A percentile compares a stretch with the other conserved stretches of the same genome.
Evolutionary conservation across 2,888 invertebrate species (phyloP).

Genomic region (Caenorhabditis doughertyi): DNA sequence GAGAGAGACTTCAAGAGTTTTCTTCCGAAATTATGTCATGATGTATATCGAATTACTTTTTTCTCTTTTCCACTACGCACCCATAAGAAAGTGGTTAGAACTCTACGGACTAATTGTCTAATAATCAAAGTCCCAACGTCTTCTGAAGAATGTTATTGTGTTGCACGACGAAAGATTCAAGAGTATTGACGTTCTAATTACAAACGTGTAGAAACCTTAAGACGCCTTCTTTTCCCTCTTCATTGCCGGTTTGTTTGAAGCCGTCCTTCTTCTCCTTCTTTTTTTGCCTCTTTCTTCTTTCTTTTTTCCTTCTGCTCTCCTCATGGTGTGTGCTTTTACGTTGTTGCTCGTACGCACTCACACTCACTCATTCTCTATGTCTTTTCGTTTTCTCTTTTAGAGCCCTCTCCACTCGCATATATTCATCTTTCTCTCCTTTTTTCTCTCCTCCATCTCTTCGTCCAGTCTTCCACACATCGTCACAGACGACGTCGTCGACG

Average conservation of each 20-base stretch:
- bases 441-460: conserved; percentile 13
- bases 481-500: conserved; percentile 34
- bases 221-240: conserved; percentile 30
- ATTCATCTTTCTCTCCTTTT: conserved; percentile 23
- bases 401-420: conserved; percentile 30
- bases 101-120: background rate
- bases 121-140: background rate
- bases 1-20: conserved; percentile 25
- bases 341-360: conserved; percentile 43
- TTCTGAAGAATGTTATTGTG: conserved; percentile 5
- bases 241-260: conserved; percentile 37
- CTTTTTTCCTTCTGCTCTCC: background rate
- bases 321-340: conserved; percentile 34
- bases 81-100: background rate
- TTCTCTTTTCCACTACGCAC: background rate
- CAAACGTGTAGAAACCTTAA: conserved; percentile 44
- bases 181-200: conserved; percentile 42
- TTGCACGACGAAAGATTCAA: conserved; percentile 16
- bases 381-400: conserved; percentile 28
- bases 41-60: conserved; percentile 40
- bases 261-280: conserved; percentile 9
- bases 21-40: conserved; percentile 30
- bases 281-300: background rate
- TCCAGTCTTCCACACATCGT: conserved; percentile 37
- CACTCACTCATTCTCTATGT: conserved; percentile 35